These are phyloP conservation scores for Lontra canadensis DNA, from an alignment of 2,113 vertebrate species.

Conservation along the genomic window DNA sequence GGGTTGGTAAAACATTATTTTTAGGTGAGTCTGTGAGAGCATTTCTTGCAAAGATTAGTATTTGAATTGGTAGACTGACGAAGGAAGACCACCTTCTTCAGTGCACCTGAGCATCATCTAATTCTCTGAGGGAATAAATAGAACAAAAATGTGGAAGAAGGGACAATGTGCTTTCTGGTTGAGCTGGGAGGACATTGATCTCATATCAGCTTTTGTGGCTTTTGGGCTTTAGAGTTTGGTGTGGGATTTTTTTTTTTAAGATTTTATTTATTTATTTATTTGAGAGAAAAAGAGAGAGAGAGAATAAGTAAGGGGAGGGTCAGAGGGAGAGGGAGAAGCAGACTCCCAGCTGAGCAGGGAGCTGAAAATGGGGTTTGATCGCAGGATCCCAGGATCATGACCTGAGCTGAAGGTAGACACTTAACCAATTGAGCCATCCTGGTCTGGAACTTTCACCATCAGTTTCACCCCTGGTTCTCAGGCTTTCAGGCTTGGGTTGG, in stretches of 20 bases:
- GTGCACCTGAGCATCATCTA: background rate
- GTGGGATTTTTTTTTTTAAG: too few species aligned
- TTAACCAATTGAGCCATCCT: too few species aligned
- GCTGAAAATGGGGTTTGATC: too few species aligned
- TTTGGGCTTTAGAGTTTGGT: background rate
- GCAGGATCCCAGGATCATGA: too few species aligned
- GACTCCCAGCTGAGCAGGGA: too few species aligned
- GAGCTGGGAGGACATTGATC: background rate
- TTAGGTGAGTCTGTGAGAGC: background rate
- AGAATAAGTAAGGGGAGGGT: too few species aligned
- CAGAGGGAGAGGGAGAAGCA: too few species aligned
- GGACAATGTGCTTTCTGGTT: background rate
- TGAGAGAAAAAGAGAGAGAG: too few species aligned
- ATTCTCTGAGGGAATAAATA: background rate
- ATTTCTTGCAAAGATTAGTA: background rate
- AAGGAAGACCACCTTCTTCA: background rate
- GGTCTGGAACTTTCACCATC: background rate
- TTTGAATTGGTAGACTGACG: background rate
- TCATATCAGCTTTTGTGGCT: background rate
- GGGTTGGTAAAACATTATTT: background rate
- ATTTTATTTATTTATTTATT: too few species aligned
- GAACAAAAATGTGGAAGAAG: background rate
- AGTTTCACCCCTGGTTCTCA: background rate
- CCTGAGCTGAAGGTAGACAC: too few species aligned
- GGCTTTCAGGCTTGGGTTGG: background rate